Evolutionary conservation across 2,888 invertebrate genomes (phyloP).

Genomic region (Leucozona laternaria): DNA sequence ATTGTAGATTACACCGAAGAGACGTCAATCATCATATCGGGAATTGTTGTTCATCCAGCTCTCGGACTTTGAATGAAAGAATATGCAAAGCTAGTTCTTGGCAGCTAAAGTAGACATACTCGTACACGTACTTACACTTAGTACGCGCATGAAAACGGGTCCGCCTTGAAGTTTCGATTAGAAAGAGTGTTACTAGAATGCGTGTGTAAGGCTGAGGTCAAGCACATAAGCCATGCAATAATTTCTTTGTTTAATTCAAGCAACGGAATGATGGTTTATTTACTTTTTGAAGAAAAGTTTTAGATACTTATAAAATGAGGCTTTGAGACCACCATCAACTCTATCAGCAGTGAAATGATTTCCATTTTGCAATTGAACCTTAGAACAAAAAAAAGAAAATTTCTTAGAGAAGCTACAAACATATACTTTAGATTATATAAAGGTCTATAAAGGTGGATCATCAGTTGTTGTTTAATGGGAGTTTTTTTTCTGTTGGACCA

Average conservation of each 20-base stretch:
- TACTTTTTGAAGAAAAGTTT: neutral
- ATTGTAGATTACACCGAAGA: conserved; percentile 47
- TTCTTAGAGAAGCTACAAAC: neutral
- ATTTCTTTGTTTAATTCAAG: conserved; percentile 26
- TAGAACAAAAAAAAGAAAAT: neutral
- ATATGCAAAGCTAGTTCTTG: conserved; percentile 48
- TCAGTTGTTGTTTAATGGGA: no score
- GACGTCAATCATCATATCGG: conserved; percentile 57
- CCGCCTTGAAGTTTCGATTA: conserved; percentile 49
- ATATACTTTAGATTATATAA: neutral
- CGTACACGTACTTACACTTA: neutral
- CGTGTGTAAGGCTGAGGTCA: conserved; percentile 45
- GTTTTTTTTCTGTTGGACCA: no score
- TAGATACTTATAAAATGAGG: conserved; percentile 14
- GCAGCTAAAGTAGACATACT: conserved; percentile 4
- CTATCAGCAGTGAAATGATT: neutral
- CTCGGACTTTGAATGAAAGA: conserved; percentile 49
- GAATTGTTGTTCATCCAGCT: conserved; percentile 35
- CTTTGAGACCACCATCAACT: conserved; percentile 9
- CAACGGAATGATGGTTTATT: conserved; percentile 10
- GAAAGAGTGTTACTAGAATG: conserved; percentile 48
- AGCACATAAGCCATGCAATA: conserved; percentile 28
- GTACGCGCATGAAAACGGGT: conserved; percentile 41
- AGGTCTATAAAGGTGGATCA: neutral
- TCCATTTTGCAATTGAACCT: neutral